Evolutionary conservation across 2,888 invertebrate genomes (phyloP), one percentile per base, ranked within the genome.

Genomic region (Acrobasis consociella): DNA sequence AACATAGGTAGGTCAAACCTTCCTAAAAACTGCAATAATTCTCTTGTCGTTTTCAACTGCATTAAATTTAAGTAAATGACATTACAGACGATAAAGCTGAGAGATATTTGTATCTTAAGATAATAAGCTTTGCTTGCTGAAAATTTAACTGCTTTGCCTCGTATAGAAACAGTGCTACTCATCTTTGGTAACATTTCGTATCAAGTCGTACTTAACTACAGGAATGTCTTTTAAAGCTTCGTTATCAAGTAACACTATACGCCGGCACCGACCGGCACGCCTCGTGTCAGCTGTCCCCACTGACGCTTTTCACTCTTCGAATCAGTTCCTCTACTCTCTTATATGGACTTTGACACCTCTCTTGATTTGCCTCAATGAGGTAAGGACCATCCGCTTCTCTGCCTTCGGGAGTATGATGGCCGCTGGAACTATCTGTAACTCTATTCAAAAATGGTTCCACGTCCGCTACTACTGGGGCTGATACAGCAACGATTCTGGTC

Each of bases 251-350:
- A 64, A 86, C 80, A 73, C 83, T 81, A 72, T 81, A 85, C 11
- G 82, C 90, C 90, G 91, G 86, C 69, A 72, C 76, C 2, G 75
- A 80, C 85, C 90, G 91, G 89, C 85, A 75, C n/a, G 85, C 74
- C 71, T 91, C 89, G 61, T 86, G 92, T 92, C 92, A 92, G 89
- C 91, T 92, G 67, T 90, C 90, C 0, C 82, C 82, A 52, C 83
- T 86, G 17, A 81, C 90, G 62, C 88, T 91, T 56, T 87, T 84
- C 9, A 91, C 91, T 65, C 91, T 78, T 22, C 91, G 76, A 15
- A 92, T 85, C 62, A 92, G 74, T 65, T 90, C 89, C 68, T 91
- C 92, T 0, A 92, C 90, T 63, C 82, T 83, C 71, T 80, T 89
- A 63, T 89, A 91, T 0, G 92, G 91, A 69, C 91, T 91, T 70